Conservation (phyloP, 2,888 invertebrate genomes). For the Agriopis leucophaearia region DNA sequence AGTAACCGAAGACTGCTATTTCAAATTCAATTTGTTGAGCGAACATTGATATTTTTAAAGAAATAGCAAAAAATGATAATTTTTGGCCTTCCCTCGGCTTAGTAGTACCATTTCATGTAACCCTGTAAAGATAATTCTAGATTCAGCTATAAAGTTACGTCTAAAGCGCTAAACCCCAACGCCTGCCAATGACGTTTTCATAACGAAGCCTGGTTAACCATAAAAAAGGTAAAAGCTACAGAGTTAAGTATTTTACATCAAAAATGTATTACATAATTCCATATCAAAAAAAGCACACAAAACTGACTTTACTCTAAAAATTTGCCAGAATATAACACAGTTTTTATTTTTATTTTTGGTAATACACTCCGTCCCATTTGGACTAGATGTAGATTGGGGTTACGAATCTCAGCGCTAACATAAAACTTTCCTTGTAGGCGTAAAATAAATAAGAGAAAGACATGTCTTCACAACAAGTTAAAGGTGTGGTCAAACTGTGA, state of each 20-base stretch:
- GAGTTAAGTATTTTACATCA: not conserved
- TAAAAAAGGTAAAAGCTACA: no score
- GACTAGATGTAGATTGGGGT: slow-evolving; percentile 34
- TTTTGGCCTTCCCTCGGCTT: no score
- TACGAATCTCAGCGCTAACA: slow-evolving; percentile 25
- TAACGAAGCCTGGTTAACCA: no score
- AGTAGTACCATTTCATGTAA: no score
- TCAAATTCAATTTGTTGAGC: no score
- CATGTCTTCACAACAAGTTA: slow-evolving; percentile 15
- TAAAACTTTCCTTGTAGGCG: slow-evolving; percentile 25
- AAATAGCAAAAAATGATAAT: no score
- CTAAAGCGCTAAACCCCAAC: no score
- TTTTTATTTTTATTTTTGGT: slow-evolving; percentile 15
- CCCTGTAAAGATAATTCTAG: no score
- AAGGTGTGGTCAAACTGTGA: not conserved
- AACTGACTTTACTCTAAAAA: not conserved
- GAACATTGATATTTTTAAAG: no score
- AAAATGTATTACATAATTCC: not conserved
- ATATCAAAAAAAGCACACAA: not conserved
- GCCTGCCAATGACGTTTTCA: no score
- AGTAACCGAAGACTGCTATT: no score
- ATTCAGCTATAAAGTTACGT: no score
- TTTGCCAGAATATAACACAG: not conserved
- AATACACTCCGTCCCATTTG: slow-evolving; percentile 32
- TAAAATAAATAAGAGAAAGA: slow-evolving; percentile 14